Base-by-base conservation (phyloP, 2,888 invertebrate genomes). In the Sinopyrophorus schimmeli region DNA sequence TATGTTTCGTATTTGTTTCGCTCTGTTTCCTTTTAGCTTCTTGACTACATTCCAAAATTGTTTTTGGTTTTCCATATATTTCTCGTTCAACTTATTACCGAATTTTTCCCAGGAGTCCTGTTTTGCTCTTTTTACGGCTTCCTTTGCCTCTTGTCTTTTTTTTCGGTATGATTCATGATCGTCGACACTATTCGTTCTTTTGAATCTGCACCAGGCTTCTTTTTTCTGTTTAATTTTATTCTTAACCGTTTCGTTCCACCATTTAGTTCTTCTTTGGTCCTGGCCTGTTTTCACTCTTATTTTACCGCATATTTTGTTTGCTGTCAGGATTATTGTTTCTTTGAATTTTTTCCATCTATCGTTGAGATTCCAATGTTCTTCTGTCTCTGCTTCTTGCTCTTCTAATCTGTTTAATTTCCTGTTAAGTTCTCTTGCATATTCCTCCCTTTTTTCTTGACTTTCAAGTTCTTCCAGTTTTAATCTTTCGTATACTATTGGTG, bases 181-280 rank as follows among this genome's bases (percentile, higher is more conserved):
- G 7, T 21, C 12, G 10, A 10, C 2, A 12, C 26, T n/a, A n/a
- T n/a, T n/a, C n/a, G n/a, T n/a, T n/a, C n/a, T n/a, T n/a, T n/a
- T 26, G 3, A 11, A 26, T 12, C 26, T 4, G 10, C 26, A 26
- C 26, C 26, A 26, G 10, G 5, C 26, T n/a, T 26, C 26, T 26
- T 10, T 26, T 5, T 26, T 26, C n/a, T 26, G 26, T 26, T 26
- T 26, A 11, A 26, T 26, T 26, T 26, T 26, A 5, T n/a, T 26
- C 12, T 11, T 26, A 12, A 26, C 9, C 9, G 3, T 3, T 12
- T 26, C 26, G 12, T 3, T 26, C 10, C 11, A 26, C 11, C 26
- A 26, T 12, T 26, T 26, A 5, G 26, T 26, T n/a, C 12, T n/a
- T n/a, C 12, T 2, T 26, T 3, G 12, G 10, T 26, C 11, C 26